Base-by-base conservation (phyloP, 1,140 invertebrate species). In the Zaprionus africanus region DNA sequence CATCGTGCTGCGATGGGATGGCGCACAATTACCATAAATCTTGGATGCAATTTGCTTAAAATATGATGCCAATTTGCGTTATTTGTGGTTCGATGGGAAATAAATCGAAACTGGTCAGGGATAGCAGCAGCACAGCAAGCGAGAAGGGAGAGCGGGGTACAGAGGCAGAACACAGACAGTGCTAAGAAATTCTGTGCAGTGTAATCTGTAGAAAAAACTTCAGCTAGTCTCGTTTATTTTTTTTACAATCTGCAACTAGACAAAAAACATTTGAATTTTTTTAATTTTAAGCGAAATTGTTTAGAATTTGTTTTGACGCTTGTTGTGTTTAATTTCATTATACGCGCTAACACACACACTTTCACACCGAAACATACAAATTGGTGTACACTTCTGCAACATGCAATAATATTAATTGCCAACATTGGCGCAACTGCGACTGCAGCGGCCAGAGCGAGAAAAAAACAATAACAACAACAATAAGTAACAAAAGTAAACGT, bases 61-160 rank as follows among this genome's bases (percentile, higher is more conserved):
- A 90, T 90, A 90, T 90, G 85, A 90, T 90, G 85, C 85, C 85
- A 90, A 90, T 90, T 90, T 90, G 83, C 85, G 85, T 90, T 90
- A 90, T 90, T 90, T 90, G 85, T 90, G 85, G 85, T 90, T 90
- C 85, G 85, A 90, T 90, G 81, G 81, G 76, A 90, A 85, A 90
- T 90, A 90, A 85, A 90, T 90, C 81, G 85, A 90, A 90, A 79
- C 72, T 79, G 81, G 74, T 68, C 78, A 78, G 57, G 73, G 56
- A 49, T 53, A 72, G 62, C 49, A 43, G 41, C 43, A 54, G 28
- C 22, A 58, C 57, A 75, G 41, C 36, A 51, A 7, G 36, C 6
- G 41, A 11, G 19, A 0, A 11, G 31, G 31, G 17, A 17, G 38
- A 5, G 38, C 5, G 9, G 19, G 46, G 12, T 1, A 51, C 12